A percentile compares a stretch with the other conserved stretches of the same genome.
These are phyloP conservation scores for Thyatira batis DNA, from an alignment of 2,888 invertebrate genomes.

Conservation along the genomic window DNA sequence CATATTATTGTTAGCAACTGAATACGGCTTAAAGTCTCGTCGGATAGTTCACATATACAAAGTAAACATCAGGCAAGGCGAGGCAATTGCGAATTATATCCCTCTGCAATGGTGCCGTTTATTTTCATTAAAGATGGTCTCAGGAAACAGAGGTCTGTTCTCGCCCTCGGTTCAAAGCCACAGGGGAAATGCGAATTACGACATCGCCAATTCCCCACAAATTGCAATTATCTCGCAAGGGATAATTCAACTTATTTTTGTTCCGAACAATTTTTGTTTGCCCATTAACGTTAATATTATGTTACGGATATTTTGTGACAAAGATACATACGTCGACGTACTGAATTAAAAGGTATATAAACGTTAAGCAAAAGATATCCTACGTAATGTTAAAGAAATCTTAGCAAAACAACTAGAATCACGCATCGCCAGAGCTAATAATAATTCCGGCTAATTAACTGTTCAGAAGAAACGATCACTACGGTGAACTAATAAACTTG, in stretches of 20 bases:
- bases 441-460: conserved; percentile 25
- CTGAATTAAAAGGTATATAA: conserved; percentile 14
- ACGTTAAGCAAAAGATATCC: not conserved
- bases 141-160: conserved; percentile 4
- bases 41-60: conserved; percentile 11
- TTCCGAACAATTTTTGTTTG: not conserved
- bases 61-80: conserved; percentile 26
- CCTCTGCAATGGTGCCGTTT: conserved; percentile 24
- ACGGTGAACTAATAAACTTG: conserved; percentile 27
- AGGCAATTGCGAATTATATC: conserved; percentile 26
- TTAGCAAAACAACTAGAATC: conserved; percentile 9
- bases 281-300: not conserved
- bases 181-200: conserved; percentile 34
- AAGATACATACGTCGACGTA: no score
- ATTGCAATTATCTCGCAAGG: conserved; percentile 34
- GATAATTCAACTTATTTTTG: not conserved
- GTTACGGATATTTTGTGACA: no score
- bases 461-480: conserved; percentile 23
- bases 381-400: not conserved
- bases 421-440: conserved; percentile 19
- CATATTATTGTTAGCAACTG: not conserved
- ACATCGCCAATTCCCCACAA: conserved; percentile 35
- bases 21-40: not conserved
- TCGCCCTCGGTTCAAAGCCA: conserved; percentile 10
- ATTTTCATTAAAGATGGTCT: conserved; percentile 39